Evolutionary conservation across 2,797 vertebrate species (phyloP), one percentile per base, ranked within the genome.

Genomic region (Rhinoraja longicauda): DNA sequence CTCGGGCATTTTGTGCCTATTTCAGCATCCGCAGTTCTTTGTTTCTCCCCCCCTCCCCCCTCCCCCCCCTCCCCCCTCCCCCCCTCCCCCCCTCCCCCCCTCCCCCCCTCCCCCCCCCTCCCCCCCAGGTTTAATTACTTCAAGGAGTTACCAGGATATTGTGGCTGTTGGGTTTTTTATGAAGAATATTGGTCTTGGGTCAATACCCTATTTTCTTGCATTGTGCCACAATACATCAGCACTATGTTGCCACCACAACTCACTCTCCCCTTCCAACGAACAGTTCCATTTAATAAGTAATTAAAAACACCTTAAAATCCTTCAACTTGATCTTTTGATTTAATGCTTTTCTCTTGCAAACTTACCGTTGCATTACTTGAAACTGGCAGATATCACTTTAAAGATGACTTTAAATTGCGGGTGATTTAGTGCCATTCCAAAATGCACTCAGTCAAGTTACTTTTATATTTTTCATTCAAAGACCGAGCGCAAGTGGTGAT

Each of bases 71-170:
- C 45, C 1, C 39, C 39, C 39, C 1, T 45, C 45, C 45, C 45
- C 45, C 1, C 45, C 45, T 45, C 45, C 45, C 45, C 45, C 45
- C 45, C 45, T 3, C 45, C 39, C 1, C 39, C 39, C 39, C 39
- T 45, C 45, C 45, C 45, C 45, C 45, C 45, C 2, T 45, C 45
- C 1, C 39, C 39, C 39, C 1, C 45, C 45, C 45, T 45, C 45
- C 1, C 45, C 45, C 45, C 45, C 45, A 45, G 45, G 4, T 97
- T 98, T 98, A 98, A 98, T 98, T 98, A 97, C 97, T 96, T 97
- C 93, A 96, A 97, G 96, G 97, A 96, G 97, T 97, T 95, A 96
- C 95, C 94, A 96, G 95, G 94, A 96, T 95, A 95, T 96, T 96
- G 97, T 96, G 96, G 96, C 96, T 95, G 96, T 97, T 96, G 45